Conservation (phyloP, 2,888 invertebrate genomes). For the Pollenia angustigena region DNA sequence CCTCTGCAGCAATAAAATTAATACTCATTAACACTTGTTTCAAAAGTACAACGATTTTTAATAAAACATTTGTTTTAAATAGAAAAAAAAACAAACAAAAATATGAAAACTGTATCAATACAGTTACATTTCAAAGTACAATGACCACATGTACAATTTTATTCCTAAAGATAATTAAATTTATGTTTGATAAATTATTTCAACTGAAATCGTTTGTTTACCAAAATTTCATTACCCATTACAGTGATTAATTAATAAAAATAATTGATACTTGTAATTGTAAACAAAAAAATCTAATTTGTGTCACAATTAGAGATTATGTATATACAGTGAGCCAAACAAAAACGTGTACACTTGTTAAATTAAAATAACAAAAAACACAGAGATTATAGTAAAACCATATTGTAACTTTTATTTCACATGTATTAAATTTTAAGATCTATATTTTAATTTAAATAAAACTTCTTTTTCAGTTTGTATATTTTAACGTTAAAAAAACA, state of each 20-base stretch:
- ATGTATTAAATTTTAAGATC: too few species aligned
- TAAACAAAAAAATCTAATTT: too few species aligned
- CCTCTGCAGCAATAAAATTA: conserved; percentile 19
- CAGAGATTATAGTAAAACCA: too few species aligned
- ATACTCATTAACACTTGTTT: background rate
- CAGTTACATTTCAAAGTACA: background rate
- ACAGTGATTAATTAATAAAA: conserved; percentile 35
- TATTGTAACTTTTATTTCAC: too few species aligned
- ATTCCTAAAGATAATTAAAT: background rate
- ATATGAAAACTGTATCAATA: conserved; percentile 11
- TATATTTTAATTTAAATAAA: too few species aligned
- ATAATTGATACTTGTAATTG: conserved; percentile 4
- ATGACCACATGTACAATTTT: conserved; percentile 2
- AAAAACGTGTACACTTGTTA: too few species aligned
- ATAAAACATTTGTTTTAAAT: background rate
- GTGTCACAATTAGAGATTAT: too few species aligned
- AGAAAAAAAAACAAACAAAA: background rate
- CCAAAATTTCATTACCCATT: conserved; percentile 5
- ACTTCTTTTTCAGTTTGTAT: too few species aligned
- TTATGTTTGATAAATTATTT: conserved; percentile 23
- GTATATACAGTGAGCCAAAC: too few species aligned
- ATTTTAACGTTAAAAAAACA: too few species aligned
- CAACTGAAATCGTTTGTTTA: conserved; percentile 26
- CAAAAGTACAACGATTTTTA: background rate
- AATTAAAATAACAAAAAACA: too few species aligned